phyloP scores from a whole-genome alignment of 2,888 invertebrate species.

The Uloborus plumipes region DNA sequence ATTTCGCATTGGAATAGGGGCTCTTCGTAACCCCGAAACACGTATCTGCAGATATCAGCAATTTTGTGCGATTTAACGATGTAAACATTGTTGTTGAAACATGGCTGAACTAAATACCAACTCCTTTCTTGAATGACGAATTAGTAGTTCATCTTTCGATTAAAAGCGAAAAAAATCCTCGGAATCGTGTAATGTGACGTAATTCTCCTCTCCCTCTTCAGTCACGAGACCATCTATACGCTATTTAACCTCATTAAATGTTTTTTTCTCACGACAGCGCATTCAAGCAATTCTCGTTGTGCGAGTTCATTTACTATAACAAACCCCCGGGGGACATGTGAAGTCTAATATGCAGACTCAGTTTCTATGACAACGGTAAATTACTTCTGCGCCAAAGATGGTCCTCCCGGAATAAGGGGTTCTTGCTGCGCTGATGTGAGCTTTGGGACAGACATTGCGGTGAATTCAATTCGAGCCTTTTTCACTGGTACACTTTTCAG shows the following conservation, averaged over 20 bases:
- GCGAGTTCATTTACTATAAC: conserved; percentile 11
- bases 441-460: conserved; percentile 2
- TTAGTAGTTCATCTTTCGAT: not conserved
- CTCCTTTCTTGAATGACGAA: not conserved
- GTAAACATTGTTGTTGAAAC: no score
- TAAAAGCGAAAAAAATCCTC: not conserved
- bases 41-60: no score
- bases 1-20: no score
- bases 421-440: conserved; percentile 5
- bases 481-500: conserved; percentile 13
- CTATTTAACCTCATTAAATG: conserved; percentile 13
- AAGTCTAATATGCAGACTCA: conserved; percentile 8
- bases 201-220: not conserved
- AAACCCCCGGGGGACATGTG: not conserved
- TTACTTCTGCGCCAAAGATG: conserved; percentile 2
- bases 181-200: not conserved
- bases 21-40: no score
- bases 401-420: conserved; percentile 1
- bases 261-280: not conserved
- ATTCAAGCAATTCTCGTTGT: conserved; percentile 1
- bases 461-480: conserved; percentile 29
- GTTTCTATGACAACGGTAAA: conserved; percentile 18
- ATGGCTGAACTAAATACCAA: no score
- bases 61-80: no score
- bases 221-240: not conserved